Conservation (phyloP, 37 sponge, comb jelly and placozoan species). For the Haliclona indistincta region DNA sequence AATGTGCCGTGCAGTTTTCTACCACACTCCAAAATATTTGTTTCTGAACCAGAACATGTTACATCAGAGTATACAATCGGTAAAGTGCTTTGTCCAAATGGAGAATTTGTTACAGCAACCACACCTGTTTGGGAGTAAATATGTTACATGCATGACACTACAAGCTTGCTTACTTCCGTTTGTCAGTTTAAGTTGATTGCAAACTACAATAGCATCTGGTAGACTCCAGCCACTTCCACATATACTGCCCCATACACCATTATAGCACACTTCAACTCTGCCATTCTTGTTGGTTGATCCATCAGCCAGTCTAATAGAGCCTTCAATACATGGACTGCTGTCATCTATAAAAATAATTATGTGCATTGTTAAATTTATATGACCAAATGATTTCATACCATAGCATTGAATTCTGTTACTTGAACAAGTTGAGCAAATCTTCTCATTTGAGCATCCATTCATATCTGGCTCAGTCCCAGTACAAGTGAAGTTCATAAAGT, state of each 20-base stretch:
- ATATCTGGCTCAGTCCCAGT: not conserved
- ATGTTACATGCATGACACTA: not conserved
- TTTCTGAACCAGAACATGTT: conserved; percentile 10
- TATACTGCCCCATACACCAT: conserved; percentile 2
- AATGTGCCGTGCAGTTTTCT: not conserved
- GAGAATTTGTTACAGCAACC: not conserved
- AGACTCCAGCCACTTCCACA: conserved; percentile 1
- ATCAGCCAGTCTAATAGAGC: not conserved
- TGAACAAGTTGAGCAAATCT: conserved; percentile 2
- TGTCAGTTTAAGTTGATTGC: not conserved
- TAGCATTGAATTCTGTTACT: conserved; percentile 4
- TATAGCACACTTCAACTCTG: not conserved
- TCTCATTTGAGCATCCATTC: too few relatives aligned
- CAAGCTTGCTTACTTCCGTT: not conserved
- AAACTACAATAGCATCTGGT: not conserved
- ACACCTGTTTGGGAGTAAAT: not conserved
- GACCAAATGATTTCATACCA: not conserved
- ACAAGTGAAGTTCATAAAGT: not conserved
- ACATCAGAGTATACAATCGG: conserved; percentile 7
- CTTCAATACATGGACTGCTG: not conserved
- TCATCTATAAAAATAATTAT: too few relatives aligned
- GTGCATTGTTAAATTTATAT: too few relatives aligned
- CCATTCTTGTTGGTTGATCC: not conserved
- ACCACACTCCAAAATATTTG: not conserved
- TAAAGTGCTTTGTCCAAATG: conserved; percentile 16